These are phyloP conservation scores for Cyrtorhinus lividipennis DNA, from an alignment of 1,140 invertebrate species.

Conservation along the genomic window DNA sequence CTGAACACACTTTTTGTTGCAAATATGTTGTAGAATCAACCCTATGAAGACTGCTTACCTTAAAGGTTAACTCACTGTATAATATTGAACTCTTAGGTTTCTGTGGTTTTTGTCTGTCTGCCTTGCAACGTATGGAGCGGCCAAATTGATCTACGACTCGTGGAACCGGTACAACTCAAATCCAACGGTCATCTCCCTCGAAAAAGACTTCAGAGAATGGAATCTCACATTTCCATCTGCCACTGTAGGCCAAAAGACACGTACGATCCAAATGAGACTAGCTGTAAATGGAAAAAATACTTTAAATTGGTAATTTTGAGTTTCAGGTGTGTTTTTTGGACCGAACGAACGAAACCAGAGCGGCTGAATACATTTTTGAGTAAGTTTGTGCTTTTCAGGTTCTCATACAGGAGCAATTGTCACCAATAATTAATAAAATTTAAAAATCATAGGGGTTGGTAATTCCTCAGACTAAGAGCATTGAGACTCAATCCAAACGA, in stretches of 20 bases:
- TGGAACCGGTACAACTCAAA: slow-evolving; percentile 37
- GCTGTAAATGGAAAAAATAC: no score
- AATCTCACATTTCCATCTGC: slow-evolving; percentile 36
- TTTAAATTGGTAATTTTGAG: not conserved
- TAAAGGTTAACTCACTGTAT: no score
- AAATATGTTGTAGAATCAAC: no score
- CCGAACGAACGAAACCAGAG: slow-evolving; percentile 10
- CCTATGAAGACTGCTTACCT: no score
- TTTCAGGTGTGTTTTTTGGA: slow-evolving; percentile 16
- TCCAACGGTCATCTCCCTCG: slow-evolving; percentile 42
- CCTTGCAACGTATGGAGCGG: slow-evolving; percentile 25
- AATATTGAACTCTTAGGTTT: no score
- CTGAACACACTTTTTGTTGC: no score
- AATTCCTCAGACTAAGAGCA: no score
- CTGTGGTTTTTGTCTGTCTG: slow-evolving; percentile 33
- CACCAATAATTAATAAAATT: not conserved
- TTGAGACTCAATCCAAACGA: no score
- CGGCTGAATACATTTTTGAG: slow-evolving; percentile 1
- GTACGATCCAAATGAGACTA: slow-evolving; percentile 30
- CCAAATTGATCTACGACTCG: slow-evolving; percentile 30
- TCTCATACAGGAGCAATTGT: not conserved
- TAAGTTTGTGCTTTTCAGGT: no score
- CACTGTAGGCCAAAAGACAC: no score
- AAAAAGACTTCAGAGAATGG: slow-evolving; percentile 44
- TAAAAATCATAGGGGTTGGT: no score